Evolutionary conservation across 2,888 invertebrate genomes (phyloP), one percentile per base, ranked within the genome.

Genomic region (Trissoscelio sp.): DNA sequence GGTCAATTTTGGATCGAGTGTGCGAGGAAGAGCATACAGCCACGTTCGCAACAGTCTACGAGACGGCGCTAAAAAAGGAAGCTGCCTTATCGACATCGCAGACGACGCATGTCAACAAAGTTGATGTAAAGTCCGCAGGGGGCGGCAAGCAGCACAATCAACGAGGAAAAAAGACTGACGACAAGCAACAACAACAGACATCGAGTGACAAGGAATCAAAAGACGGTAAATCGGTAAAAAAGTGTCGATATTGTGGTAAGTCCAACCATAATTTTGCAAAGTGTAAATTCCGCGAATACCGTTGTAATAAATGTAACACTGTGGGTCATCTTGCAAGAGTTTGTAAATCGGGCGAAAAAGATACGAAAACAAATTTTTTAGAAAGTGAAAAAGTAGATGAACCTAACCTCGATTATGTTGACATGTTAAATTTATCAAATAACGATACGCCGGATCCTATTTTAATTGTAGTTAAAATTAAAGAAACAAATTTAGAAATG

Each of bases 401-500:
- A 14, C 16, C n/a, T 5, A 18, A 9, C 6, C 31, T 6, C 9
- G 37, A 37, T 42, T 80, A 64, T 14, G 16, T 74, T 6, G 70
- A 75, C 18, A 60, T 79, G 57, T 67, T 51, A 3, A 53, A 42
- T n/a, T 12, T 72, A 12, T 18, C 48, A 7, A n/a, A n/a, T n/a
- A n/a, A n/a, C n/a, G n/a, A n/a, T n/a, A n/a, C n/a, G n/a, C n/a
- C n/a, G n/a, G n/a, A n/a, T n/a, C n/a, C n/a, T n/a, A n/a, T n/a
- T n/a, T n/a, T n/a, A n/a, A n/a, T n/a, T n/a, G n/a, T n/a, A 11
- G 79, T 85, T 16, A 72, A 84, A 48, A 60, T 84, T 20, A 83
- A 85, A 62, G 84, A 75, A 62, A 83, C 83, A 53, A 78, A 81
- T 14, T 64, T 85, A 57, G 62, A 83, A 34, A 82, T 88, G 44